These are phyloP conservation scores for Tragelaphus strepsiceros DNA, from an alignment of 2,113 vertebrate genomes.

Conservation along the genomic window DNA sequence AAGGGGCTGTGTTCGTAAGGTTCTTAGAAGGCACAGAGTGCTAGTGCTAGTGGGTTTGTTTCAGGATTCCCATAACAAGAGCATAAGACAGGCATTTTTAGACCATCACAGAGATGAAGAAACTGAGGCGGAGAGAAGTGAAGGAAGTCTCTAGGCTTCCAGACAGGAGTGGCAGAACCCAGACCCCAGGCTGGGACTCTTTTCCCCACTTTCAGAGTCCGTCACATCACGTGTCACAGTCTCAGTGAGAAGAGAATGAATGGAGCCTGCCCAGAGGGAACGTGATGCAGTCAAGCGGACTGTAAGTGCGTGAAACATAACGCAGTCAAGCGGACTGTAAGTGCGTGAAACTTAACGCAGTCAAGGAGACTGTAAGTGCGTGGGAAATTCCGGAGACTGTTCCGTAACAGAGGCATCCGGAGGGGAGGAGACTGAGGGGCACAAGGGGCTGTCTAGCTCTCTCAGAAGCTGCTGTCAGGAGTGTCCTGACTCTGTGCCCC, in stretches of 20 bases:
- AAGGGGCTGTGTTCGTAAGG: neutral
- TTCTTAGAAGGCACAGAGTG: neutral
- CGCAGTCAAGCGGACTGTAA: neutral
- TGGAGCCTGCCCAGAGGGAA: slow-evolving; percentile 3
- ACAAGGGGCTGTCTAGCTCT: neutral
- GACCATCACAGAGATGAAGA: neutral
- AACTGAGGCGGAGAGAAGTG: neutral
- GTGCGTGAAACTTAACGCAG: neutral
- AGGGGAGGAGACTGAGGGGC: neutral
- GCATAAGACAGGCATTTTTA: neutral
- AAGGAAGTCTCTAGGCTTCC: neutral
- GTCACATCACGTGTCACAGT: neutral
- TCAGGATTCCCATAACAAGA: neutral
- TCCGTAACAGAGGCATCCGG: neutral
- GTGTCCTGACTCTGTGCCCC: neutral
- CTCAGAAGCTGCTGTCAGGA: neutral
- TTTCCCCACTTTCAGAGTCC: neutral
- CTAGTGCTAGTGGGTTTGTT: neutral
- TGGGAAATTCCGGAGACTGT: slow-evolving; percentile 40
- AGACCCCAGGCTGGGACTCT: neutral
- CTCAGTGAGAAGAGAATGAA: neutral
- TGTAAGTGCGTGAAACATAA: neutral
- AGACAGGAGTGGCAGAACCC: neutral
- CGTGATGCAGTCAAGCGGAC: neutral
- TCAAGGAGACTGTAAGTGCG: neutral